Conservation (phyloP, 2,797 vertebrate species). For the Gymnoscopelus braueri region DNA sequence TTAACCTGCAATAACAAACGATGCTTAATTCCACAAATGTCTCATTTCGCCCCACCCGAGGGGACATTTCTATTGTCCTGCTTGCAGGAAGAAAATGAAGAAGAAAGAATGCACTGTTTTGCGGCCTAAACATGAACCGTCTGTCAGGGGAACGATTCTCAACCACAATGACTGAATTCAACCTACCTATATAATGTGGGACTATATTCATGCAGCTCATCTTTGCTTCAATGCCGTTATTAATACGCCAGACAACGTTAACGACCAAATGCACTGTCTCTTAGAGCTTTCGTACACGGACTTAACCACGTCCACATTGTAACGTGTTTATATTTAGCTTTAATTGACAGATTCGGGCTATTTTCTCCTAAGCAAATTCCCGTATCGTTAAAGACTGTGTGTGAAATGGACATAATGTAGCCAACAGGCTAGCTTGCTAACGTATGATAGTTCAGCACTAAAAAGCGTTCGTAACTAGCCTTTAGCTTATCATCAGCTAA, state of each 20-base stretch:
- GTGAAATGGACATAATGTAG: background rate
- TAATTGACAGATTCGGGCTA: too few relatives aligned
- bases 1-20: conserved; percentile 38
- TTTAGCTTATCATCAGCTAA: conserved; percentile 16
- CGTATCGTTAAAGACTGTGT: too few relatives aligned
- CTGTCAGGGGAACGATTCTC: background rate
- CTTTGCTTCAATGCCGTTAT: background rate
- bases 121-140: background rate
- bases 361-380: too few relatives aligned
- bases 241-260: background rate
- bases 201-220: background rate
- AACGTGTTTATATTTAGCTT: too few relatives aligned
- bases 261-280: background rate
- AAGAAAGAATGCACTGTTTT: background rate
- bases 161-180: background rate
- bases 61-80: background rate
- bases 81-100: background rate
- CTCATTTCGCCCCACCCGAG: conserved; percentile 32
- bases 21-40: conserved; percentile 1
- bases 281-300: background rate
- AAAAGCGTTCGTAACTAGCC: conserved; percentile 49
- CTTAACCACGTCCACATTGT: background rate
- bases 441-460: conserved; percentile 12
- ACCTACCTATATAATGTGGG: background rate
- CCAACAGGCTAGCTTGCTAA: background rate